phyloP scores from a whole-genome alignment of 1,140 invertebrate species.

The Homarus americanus region DNA sequence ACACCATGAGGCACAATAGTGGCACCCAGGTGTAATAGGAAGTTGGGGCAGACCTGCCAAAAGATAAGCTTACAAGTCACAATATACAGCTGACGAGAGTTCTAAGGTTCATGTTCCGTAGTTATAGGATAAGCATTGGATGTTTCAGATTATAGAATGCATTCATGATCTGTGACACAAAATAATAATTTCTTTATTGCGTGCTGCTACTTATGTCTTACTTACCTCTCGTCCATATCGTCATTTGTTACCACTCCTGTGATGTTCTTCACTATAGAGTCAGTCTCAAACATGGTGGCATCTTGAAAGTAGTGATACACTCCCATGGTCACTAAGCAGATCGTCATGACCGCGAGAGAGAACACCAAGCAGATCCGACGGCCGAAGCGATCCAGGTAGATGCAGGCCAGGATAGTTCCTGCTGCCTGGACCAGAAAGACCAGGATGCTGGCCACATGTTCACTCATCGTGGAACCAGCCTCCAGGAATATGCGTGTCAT shows the following conservation, averaged over 20 bases:
- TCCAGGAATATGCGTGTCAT: constrained; percentile 52
- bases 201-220: background rate
- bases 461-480: constrained; percentile 29
- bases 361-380: background rate
- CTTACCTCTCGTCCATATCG: background rate
- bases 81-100: too few species aligned
- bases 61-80: too few species aligned
- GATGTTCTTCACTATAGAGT: background rate
- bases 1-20: constrained; percentile 29
- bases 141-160: too few species aligned
- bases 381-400: constrained; percentile 41
- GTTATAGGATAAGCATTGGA: too few species aligned
- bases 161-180: too few species aligned
- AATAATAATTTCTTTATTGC: background rate
- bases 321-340: constrained; percentile 35
- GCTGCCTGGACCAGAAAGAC: constrained; percentile 36
- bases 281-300: background rate
- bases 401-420: constrained; percentile 18
- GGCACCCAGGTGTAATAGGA: constrained; percentile 11
- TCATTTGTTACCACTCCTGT: background rate
- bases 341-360: constrained; percentile 27
- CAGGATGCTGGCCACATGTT: constrained; percentile 38
- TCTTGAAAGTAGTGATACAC: constrained; percentile 22
- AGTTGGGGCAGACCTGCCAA: background rate
- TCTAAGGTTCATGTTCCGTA: too few species aligned